A percentile compares a stretch with the other conserved stretches of the same genome.
phyloP scores from a whole-genome alignment of 2,797 vertebrate species.

The Cyclura pinguis region DNA sequence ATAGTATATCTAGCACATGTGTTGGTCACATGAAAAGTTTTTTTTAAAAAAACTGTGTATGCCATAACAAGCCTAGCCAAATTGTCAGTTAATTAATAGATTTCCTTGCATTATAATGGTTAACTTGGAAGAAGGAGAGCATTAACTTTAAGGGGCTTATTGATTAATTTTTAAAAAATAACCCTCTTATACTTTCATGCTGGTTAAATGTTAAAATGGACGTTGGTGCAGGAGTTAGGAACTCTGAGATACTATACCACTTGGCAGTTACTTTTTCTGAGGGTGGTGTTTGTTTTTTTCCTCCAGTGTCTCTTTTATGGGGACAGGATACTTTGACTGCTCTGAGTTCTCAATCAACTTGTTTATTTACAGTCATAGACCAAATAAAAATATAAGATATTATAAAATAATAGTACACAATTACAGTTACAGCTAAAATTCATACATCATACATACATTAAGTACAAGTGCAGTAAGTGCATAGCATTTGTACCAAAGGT shows the following conservation, averaged over 20 bases:
- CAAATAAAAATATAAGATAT: too few relatives aligned
- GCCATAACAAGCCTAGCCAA: slow-evolving; percentile 13
- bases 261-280: background rate
- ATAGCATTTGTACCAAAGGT: too few relatives aligned
- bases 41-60: background rate
- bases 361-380: too few relatives aligned
- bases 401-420: too few relatives aligned
- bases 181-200: background rate
- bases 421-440: too few relatives aligned
- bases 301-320: too few relatives aligned
- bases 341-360: too few relatives aligned
- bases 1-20: too few relatives aligned
- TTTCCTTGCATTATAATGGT: slow-evolving; percentile 8
- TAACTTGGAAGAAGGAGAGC: background rate
- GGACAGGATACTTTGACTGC: too few relatives aligned
- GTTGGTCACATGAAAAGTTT: background rate
- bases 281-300: too few relatives aligned
- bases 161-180: background rate
- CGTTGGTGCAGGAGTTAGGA: slow-evolving; percentile 17
- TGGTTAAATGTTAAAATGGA: background rate
- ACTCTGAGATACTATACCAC: background rate
- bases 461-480: too few relatives aligned
- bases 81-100: background rate
- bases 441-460: too few relatives aligned
- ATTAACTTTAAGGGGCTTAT: background rate